phyloP scores from a whole-genome alignment of 37 sponge, comb jelly and placozoan genomes.

The Axinella damicornis region DNA sequence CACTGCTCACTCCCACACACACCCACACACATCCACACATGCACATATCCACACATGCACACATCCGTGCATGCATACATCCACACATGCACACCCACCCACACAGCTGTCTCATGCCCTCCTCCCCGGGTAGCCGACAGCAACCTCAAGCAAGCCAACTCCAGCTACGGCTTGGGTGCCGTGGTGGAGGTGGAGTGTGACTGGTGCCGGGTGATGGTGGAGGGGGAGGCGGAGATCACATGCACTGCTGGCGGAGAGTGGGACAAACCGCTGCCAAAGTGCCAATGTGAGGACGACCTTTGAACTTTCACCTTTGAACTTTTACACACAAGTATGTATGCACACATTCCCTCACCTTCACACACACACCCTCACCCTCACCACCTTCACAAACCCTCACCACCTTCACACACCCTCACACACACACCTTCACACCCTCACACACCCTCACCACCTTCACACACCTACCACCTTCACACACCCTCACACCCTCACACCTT shows the following conservation, averaged over 20 bases:
- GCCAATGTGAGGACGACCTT: conserved; percentile 1
- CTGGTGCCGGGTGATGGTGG: neutral
- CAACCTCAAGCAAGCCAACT: neutral
- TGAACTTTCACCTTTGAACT: too few species aligned
- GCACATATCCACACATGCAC: too few species aligned
- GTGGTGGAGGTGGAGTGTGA: conserved; percentile 10
- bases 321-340: too few species aligned
- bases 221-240: neutral
- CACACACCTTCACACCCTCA: neutral
- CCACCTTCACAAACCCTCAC: too few species aligned
- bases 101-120: neutral
- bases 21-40: too few species aligned
- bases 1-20: too few species aligned
- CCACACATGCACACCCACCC: neutral
- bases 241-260: neutral
- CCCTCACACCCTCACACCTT: too few species aligned
- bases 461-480: too few species aligned
- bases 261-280: conserved; percentile 2
- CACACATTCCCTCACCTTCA: too few species aligned
- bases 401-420: too few species aligned
- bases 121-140: neutral
- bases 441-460: neutral
- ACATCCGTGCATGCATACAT: neutral
- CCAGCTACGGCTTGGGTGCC: neutral
- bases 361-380: too few species aligned